These are phyloP conservation scores for Alethe castanea DNA, from an alignment of 2,113 vertebrate genomes.

Conservation along the genomic window DNA sequence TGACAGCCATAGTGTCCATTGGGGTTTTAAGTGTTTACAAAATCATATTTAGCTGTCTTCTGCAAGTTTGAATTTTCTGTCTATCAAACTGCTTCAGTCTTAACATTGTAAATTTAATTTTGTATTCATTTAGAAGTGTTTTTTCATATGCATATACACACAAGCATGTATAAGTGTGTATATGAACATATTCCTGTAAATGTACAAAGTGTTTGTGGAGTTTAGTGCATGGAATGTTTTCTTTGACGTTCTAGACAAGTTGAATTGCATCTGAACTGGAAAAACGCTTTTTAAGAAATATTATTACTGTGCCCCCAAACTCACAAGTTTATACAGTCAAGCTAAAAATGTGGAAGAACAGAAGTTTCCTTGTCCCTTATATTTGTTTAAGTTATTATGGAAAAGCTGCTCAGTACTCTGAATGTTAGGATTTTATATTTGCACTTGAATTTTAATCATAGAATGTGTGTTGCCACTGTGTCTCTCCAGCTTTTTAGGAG, in stretches of 20 bases:
- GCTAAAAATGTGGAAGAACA: not conserved
- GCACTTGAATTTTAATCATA: not conserved
- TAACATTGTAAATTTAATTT: not conserved
- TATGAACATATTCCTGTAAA: conserved; percentile 23
- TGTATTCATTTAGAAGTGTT: not conserved
- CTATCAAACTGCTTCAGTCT: not conserved
- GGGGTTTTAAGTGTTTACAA: not conserved
- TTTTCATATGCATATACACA: conserved; percentile 43
- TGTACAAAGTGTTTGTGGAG: conserved; percentile 19
- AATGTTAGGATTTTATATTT: not conserved
- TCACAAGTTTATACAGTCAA: not conserved
- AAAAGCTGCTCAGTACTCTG: not conserved
- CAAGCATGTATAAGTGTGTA: conserved; percentile 50
- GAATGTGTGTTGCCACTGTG: not conserved
- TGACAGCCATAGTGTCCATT: not conserved
- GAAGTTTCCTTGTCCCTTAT: not conserved
- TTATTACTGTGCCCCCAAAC: not conserved
- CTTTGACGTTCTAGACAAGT: not conserved
- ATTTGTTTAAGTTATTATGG: not conserved
- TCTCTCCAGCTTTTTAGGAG: not conserved
- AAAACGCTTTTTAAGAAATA: not conserved
- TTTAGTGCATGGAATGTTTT: conserved; percentile 48
- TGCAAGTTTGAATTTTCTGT: conserved; percentile 30
- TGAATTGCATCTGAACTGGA: not conserved
- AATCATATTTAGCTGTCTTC: not conserved